Evolutionary conservation across 2,888 invertebrate species (phyloP).

Genomic region (Ernsta delagoae): DNA sequence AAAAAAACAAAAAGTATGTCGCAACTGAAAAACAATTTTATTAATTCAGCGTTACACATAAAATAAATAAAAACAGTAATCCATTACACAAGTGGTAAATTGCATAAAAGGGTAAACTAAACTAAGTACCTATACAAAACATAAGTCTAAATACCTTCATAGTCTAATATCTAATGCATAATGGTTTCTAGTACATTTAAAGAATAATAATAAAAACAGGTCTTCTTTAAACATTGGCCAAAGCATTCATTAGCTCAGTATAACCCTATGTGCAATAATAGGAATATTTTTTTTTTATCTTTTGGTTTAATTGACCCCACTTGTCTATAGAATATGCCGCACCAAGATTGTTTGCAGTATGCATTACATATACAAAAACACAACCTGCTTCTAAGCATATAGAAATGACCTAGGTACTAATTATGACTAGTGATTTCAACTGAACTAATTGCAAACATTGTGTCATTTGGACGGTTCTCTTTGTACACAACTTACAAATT

Average conservation of each 20-base stretch:
- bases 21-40: slow-evolving; percentile 71
- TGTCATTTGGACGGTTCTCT: background rate
- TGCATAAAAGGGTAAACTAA: slow-evolving; percentile 8
- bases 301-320: background rate
- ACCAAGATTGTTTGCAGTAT: background rate
- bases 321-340: background rate
- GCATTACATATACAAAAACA: slow-evolving; percentile 10
- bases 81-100: slow-evolving; percentile 41
- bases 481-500: too few relatives aligned
- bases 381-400: slow-evolving; percentile 21
- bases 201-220: too few relatives aligned
- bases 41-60: slow-evolving; percentile 50
- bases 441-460: slow-evolving; percentile 23
- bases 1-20: slow-evolving; percentile 50
- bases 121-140: too few relatives aligned
- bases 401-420: slow-evolving; percentile 15
- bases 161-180: too few relatives aligned
- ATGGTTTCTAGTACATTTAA: too few relatives aligned
- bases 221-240: slow-evolving; percentile 9
- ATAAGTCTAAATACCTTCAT: too few relatives aligned
- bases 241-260: background rate
- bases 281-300: background rate
- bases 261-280: background rate
- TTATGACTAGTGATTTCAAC: slow-evolving; percentile 29
- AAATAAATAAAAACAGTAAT: slow-evolving; percentile 47